Evolutionary conservation across 2,888 invertebrate genomes (phyloP), one percentile per base, ranked within the genome.

Genomic region (Agrotis segetum): DNA sequence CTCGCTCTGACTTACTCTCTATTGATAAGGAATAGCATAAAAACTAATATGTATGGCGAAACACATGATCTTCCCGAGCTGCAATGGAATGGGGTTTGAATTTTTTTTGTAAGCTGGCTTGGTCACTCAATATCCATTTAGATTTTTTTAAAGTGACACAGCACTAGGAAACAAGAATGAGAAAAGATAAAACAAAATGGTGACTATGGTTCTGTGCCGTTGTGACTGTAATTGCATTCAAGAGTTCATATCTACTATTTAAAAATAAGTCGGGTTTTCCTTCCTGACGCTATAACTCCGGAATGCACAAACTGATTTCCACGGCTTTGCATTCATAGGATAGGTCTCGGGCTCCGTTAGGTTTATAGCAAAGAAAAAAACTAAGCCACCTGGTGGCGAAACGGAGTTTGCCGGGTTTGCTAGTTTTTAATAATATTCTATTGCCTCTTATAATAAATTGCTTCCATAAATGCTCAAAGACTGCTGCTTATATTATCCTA

Each of bases 1-100:
- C 96, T 67, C 91, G 94, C 21, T 89, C 91, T 29, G 96, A 96
- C 85, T 87, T 96, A 21, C 77, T 96, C n/a, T 90, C 93, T 53
- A 92, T 96, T 56, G 96, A 96, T 68, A 93, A 94, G 68, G 92
- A 94, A 68, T 89, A 89, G 69, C 2, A 14, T 46, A 24, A 17
- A 2, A 21, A 56, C 6, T 6, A n/a, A n/a, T 17, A 34, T 13
- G n/a, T n/a, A 13, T 56, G 34, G 13, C 0, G n/a, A 56, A 13
- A 56, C 34, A 56, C 56, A 34, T 11, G 11, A 29, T 29, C 17
- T 11, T 55, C 29, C 11, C 7, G n/a, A 55, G 29, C 13, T 55
- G 2, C 29, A 56, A n/a, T 56, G 56, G 6, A 56, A 56, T 14
- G 1, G 11, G 56, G 34, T 34, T n/a, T 1, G 0, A 1, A 34